phyloP scores from a whole-genome alignment of 2,797 vertebrate genomes.

The Sebastes itinus region DNA sequence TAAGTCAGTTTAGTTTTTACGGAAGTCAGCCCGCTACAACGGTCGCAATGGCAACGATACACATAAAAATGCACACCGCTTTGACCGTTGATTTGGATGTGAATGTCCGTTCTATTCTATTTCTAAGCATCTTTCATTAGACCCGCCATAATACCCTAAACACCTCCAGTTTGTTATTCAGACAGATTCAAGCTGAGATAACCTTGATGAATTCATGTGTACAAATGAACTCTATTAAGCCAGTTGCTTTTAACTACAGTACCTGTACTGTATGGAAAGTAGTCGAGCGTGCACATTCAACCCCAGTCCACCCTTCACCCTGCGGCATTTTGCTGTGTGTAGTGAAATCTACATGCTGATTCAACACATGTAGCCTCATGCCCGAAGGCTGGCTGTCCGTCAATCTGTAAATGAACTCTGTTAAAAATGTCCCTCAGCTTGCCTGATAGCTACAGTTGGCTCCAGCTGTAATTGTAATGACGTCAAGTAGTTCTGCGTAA shows the following conservation, averaged over 20 bases:
- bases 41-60: too few species aligned
- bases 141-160: too few species aligned
- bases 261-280: neutral
- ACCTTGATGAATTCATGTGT: neutral
- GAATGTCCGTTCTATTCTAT: fast-evolving
- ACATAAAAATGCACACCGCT: too few species aligned
- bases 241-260: neutral
- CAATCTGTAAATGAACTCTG: neutral
- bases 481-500: too few species aligned
- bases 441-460: neutral
- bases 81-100: too few species aligned
- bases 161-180: neutral
- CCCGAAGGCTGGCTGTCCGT: neutral
- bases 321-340: neutral
- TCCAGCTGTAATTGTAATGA: neutral
- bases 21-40: too few species aligned
- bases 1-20: too few species aligned
- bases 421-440: neutral
- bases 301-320: neutral
- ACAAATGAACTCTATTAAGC: neutral
- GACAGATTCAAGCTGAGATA: neutral
- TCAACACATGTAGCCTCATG: neutral
- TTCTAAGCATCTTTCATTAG: too few species aligned
- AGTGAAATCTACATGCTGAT: neutral
- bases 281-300: too few species aligned